Percentiles rank a stretch among this genome's conserved stretches.
Conservation (phyloP, 1,140 invertebrate species). For the Aethina tumida region DNA sequence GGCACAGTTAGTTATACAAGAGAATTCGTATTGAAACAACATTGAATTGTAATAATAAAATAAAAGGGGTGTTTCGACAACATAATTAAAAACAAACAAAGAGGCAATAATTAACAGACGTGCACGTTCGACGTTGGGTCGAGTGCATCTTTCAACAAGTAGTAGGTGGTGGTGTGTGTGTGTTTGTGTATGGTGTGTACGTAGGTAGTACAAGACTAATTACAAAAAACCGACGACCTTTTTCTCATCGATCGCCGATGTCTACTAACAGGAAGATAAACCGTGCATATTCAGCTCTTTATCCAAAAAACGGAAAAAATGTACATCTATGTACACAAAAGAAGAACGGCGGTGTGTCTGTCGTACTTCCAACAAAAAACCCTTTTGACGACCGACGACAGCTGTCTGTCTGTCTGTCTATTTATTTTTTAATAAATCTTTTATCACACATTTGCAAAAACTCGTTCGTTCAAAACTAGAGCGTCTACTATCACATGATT, state of each 20-base stretch:
- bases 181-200: too few species aligned
- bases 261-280: conserved; percentile 37
- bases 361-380: conserved; percentile 3
- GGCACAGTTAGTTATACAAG: conserved; percentile 33
- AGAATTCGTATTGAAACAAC: conserved; percentile 30
- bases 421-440: conserved; percentile 1
- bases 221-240: conserved; percentile 28
- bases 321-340: conserved; percentile 30
- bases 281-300: conserved; percentile 35
- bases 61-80: neutral
- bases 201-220: too few species aligned
- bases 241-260: conserved; percentile 23
- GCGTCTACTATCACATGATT: conserved; percentile 31
- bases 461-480: conserved; percentile 10
- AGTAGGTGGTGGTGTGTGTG: too few species aligned
- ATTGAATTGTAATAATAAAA: conserved; percentile 23
- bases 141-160: too few species aligned
- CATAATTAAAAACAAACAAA: neutral
- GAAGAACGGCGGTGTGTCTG: conserved; percentile 2
- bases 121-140: too few species aligned
- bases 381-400: conserved; percentile 1
- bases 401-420: neutral
- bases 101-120: too few species aligned
- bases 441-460: conserved; percentile 2
- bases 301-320: conserved; percentile 24